Percentiles rank a stretch among this genome's conserved stretches.
These are phyloP conservation scores for Eleginops maclovinus DNA, from an alignment of 2,113 vertebrate species.

Conservation along the genomic window DNA sequence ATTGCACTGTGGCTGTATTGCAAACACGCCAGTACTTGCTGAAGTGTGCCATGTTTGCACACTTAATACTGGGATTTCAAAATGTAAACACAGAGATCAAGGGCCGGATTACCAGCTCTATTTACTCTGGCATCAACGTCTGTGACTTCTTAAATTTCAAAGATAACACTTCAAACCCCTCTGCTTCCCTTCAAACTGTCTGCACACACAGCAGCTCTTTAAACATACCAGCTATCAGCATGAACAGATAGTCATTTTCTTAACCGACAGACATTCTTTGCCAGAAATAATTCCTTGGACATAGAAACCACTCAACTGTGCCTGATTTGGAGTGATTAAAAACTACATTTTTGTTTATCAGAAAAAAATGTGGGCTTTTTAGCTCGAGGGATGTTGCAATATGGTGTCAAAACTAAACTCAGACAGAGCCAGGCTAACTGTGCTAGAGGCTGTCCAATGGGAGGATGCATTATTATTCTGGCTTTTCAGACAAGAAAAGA, in stretches of 20 bases:
- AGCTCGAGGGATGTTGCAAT: no score
- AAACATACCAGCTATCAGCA: no score
- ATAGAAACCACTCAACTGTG: no score
- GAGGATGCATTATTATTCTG: not conserved
- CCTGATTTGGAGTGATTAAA: not conserved
- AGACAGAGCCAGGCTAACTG: not conserved
- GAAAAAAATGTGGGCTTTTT: no score
- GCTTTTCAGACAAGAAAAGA: no score
- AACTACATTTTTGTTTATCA: not conserved
- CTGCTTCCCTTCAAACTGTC: conserved; percentile 19
- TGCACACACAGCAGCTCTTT: not conserved
- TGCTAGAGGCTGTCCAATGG: not conserved
- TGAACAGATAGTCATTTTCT: no score
- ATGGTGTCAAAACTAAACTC: no score
- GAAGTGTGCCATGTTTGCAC: conserved; percentile 26
- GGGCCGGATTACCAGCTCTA: conserved; percentile 40
- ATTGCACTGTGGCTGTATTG: not conserved
- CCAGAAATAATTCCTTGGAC: not conserved
- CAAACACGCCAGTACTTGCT: conserved; percentile 37
- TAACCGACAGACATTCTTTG: conserved; percentile 1
- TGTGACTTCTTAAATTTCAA: conserved; percentile 26
- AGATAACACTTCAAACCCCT: conserved; percentile 37
- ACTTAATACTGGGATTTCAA: conserved; percentile 20
- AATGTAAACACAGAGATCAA: conserved; percentile 33
- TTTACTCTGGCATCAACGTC: conserved; percentile 41